Conservation (phyloP, 2,113 vertebrate genomes). For the Prunella fulvescens region DNA sequence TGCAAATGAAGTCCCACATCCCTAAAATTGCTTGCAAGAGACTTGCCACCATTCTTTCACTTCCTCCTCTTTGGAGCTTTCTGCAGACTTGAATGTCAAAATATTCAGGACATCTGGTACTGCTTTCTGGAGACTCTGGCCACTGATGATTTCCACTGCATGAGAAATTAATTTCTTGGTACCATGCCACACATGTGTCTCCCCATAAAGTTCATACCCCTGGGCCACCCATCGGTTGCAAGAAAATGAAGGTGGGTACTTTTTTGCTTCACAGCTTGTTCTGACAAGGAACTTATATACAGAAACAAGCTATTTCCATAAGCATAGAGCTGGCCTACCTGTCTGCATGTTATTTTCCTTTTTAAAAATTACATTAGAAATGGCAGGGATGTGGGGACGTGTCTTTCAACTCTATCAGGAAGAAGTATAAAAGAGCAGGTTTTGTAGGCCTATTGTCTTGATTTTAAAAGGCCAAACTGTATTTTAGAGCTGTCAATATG, state of each 20-base stretch:
- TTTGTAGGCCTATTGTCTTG: neutral
- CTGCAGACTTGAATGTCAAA: neutral
- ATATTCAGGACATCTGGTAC: neutral
- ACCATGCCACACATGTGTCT: neutral
- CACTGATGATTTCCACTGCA: neutral
- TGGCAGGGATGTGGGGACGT: neutral
- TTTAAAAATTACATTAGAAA: neutral
- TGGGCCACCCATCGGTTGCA: neutral
- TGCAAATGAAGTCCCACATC: neutral
- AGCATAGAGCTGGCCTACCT: neutral
- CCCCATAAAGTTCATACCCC: neutral
- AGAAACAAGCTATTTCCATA: neutral
- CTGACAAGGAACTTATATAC: neutral
- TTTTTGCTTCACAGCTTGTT: neutral
- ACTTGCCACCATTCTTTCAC: neutral
- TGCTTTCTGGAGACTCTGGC: neutral
- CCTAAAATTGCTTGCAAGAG: neutral
- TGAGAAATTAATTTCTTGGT: neutral
- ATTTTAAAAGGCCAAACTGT: neutral
- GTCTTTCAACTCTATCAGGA: neutral
- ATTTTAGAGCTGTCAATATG: neutral
- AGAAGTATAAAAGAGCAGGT: neutral
- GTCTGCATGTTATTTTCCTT: neutral
- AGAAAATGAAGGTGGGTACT: neutral
- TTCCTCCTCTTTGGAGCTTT: constrained; percentile 14